A percentile compares a stretch with the other conserved stretches of the same genome.
These are phyloP conservation scores for Drosophila burlai DNA, from an alignment of 1,140 invertebrate genomes.

Conservation along the genomic window DNA sequence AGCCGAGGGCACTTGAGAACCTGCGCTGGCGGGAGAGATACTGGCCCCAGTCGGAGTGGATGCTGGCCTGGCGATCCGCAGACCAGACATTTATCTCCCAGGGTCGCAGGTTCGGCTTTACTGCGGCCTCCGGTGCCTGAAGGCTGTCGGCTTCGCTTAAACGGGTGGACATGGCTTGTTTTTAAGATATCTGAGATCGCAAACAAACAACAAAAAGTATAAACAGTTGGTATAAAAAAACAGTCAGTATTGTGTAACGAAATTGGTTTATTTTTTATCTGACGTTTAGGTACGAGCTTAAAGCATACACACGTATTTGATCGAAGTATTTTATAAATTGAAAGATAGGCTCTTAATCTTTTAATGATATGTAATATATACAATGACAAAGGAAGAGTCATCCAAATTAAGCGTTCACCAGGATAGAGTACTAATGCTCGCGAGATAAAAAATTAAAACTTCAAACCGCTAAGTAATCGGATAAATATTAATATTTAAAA, in stretches of 20 bases:
- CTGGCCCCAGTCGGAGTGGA: slow-evolving; percentile 65
- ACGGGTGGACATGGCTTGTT: slow-evolving; percentile 4
- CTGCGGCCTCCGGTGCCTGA: neutral
- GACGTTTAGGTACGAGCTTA: neutral
- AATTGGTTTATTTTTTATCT: neutral
- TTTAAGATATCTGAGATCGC: neutral
- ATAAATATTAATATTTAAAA: no score
- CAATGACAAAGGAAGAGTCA: no score
- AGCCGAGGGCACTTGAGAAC: slow-evolving; percentile 25
- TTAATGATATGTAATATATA: no score
- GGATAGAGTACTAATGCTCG: no score
- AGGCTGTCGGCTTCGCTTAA: neutral
- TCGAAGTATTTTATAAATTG: neutral
- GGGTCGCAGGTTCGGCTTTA: slow-evolving; percentile 36
- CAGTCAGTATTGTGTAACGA: slow-evolving; percentile 3
- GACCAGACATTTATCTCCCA: slow-evolving; percentile 62
- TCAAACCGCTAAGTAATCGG: no score
- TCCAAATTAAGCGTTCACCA: no score
- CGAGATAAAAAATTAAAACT: no score
- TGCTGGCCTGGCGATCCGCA: slow-evolving; percentile 29
- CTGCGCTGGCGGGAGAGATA: slow-evolving; percentile 37
- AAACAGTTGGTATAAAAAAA: slow-evolving; percentile 30
- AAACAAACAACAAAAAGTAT: slow-evolving; percentile 24
- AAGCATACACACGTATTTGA: neutral
- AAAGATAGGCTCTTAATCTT: no score